Evolutionary conservation across 2,888 invertebrate species (phyloP), one percentile per base, ranked within the genome.

Genomic region (Luperina testacea): DNA sequence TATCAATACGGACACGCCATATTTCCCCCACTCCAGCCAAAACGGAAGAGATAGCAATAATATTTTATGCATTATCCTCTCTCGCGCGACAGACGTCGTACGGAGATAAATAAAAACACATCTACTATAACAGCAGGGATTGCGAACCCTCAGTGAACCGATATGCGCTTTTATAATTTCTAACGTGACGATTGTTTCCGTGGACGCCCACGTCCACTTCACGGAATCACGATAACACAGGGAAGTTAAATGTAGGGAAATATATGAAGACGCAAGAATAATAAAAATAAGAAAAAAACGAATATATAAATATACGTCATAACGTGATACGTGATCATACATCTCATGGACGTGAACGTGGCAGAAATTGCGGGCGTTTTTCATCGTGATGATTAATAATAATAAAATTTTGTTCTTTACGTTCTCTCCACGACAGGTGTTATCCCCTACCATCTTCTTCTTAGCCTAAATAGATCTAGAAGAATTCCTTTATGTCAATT

Each of bases 51-150:
- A 78, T 72, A 67, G 51, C 63, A 79, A 83, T 83, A 79, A 87
- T 87, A 87, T 86, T 77, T 87, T 87, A 88, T 87, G 81, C 87
- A 88, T 88, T 87, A 88, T 88, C 77, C 87, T 78, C 71, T 71
- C 69, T 38, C 45, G n/a, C 45, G 57, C 76, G 73, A 83, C 80
- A 80, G 69, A 76, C 77, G 72, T 68, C 84, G 67, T 72, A 72
- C 51, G 59, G 42, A 74, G 59, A 59, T 64, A 83, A 78, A 83
- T 81, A 86, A 86, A 88, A 86, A 80, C 64, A 85, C 51, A 77
- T 71, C n/a, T 71, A 42, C 13, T 17, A 59, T n/a, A 68, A 59
- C n/a, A 9, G 4, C 82, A 85, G 86, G 65, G 81, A 53, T 84
- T 6, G 53, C 0, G 20, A 80, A 84, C 80, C 9, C 17, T 15